These are phyloP conservation scores for Rhinichthys osculus DNA, from an alignment of 2,797 vertebrate species.

Conservation along the genomic window DNA sequence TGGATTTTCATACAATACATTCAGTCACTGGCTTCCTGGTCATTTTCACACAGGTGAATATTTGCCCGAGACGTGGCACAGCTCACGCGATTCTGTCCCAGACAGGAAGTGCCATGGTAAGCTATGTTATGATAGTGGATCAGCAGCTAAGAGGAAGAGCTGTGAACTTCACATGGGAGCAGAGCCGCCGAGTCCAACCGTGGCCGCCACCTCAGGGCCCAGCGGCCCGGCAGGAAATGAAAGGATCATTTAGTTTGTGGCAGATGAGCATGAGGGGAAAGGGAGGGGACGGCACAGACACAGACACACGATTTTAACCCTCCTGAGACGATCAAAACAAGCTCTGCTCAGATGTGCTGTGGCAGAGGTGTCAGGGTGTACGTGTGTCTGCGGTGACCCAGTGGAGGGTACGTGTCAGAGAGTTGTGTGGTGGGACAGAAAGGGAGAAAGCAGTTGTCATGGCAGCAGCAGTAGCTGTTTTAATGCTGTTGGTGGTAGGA, in stretches of 20 bases:
- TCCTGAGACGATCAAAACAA: constrained; percentile 38
- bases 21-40: constrained; percentile 66
- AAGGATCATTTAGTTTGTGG: constrained; percentile 90
- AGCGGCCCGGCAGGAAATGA: constrained; percentile 90
- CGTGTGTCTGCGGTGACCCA: constrained; percentile 28
- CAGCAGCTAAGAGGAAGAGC: constrained; percentile 82
- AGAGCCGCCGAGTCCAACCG: constrained; percentile 68
- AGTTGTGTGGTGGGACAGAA: constrained; percentile 14
- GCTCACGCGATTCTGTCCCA: constrained; percentile 80
- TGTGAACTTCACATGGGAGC: constrained; percentile 86
- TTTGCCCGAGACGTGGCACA: constrained; percentile 71
- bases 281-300: constrained; percentile 56
- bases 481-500: constrained; percentile 29
- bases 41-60: constrained; percentile 73
- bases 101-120: constrained; percentile 84
- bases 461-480: constrained; percentile 13
- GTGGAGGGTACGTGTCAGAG: constrained; percentile 1
- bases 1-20: constrained; percentile 61
- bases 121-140: constrained; percentile 87
- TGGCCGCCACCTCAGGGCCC: constrained; percentile 82
- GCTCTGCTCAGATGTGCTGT: constrained; percentile 32
- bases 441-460: constrained; percentile 33
- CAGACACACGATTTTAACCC: constrained; percentile 56
- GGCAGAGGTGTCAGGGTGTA: constrained; percentile 13
- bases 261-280: constrained; percentile 66